phyloP scores from a whole-genome alignment of 1,140 invertebrate genomes.

The Tetragonula clypearis region DNA sequence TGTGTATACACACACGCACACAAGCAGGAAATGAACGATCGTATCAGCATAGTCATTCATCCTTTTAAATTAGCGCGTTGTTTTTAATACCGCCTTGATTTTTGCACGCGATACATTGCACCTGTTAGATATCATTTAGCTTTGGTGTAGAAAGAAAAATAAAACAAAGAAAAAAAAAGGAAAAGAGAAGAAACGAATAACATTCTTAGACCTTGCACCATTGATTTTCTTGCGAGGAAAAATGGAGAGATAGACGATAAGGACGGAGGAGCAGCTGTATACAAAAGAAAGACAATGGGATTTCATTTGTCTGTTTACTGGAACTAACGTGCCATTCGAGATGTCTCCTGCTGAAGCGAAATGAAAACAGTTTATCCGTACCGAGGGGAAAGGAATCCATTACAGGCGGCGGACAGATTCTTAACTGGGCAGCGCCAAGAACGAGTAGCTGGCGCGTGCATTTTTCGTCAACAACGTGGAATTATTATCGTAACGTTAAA shows the following conservation, averaged over 20 bases:
- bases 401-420: too few species aligned
- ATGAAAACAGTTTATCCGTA: neutral
- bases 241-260: neutral
- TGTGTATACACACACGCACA: too few species aligned
- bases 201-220: neutral
- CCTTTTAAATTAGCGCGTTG: neutral
- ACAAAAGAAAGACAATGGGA: neutral
- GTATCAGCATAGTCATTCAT: neutral
- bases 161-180: neutral
- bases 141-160: too few species aligned
- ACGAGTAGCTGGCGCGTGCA: too few species aligned
- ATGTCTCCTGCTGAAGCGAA: neutral
- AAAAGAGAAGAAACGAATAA: too few species aligned
- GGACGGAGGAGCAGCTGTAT: neutral
- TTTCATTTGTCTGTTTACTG: constrained; percentile 32
- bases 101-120: neutral
- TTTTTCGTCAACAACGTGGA: too few species aligned
- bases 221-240: neutral
- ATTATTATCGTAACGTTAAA: too few species aligned
- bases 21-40: too few species aligned
- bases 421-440: too few species aligned
- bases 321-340: neutral
- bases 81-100: neutral
- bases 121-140: neutral
- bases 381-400: neutral